Conservation (phyloP, 1,140 invertebrate species). For the Drosophila punjabiensis region DNA sequence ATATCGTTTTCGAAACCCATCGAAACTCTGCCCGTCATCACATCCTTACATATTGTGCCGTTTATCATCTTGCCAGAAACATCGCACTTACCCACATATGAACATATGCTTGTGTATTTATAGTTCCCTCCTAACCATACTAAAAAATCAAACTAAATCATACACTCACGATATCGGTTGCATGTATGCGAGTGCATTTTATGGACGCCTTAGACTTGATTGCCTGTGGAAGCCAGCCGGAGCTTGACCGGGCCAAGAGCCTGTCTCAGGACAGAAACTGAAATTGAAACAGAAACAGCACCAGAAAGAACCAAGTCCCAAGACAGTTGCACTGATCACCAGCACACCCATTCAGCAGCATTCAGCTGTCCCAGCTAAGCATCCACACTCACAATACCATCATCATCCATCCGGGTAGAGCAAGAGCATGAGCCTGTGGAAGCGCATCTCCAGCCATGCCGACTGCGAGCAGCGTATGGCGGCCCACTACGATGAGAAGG, state of each 20-base stretch:
- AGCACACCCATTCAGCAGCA: constrained; percentile 64
- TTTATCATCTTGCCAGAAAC: constrained; percentile 12
- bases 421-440: constrained; percentile 81
- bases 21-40: not conserved
- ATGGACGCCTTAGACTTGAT: constrained; percentile 68
- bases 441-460: constrained; percentile 76
- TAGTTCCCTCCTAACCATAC: constrained; percentile 50
- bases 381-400: constrained; percentile 32
- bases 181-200: constrained; percentile 60
- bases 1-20: not conserved
- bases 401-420: constrained; percentile 44
- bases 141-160: constrained; percentile 36
- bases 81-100: constrained; percentile 35
- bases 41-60: constrained; percentile 8
- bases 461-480: constrained; percentile 81
- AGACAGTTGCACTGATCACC: constrained; percentile 19
- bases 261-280: constrained; percentile 15
- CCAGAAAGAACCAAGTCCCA: not conserved
- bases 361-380: constrained; percentile 37
- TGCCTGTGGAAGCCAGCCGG: constrained; percentile 65
- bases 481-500: constrained; percentile 83
- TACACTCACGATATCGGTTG: constrained; percentile 24
- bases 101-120: constrained; percentile 52
- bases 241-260: constrained; percentile 60
- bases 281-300: constrained; percentile 12